Conservation (phyloP, 23 tunicate species). For the Phallusia fumigata region DNA sequence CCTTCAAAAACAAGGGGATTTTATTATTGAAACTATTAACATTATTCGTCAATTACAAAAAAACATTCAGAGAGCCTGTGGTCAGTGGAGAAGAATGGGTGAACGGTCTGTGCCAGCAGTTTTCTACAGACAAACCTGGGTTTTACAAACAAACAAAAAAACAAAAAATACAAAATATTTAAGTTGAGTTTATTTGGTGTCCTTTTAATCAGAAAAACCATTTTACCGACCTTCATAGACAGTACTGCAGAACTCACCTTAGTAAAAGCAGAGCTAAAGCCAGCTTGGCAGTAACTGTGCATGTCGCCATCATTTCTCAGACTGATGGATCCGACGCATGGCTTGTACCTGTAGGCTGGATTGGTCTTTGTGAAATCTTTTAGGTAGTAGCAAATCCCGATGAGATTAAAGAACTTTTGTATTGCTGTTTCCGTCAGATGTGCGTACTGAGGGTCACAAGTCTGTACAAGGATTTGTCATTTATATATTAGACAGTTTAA, state of each 20-base stretch:
- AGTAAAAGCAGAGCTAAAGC: conserved; percentile 69
- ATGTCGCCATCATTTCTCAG: conserved; percentile 36
- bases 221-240: too few species aligned
- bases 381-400: conserved; percentile 67
- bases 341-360: conserved; percentile 35
- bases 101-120: too few species aligned
- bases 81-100: too few species aligned
- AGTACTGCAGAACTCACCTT: conserved; percentile 28
- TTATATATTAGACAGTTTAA: too few species aligned
- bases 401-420: conserved; percentile 28
- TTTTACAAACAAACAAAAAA: neutral
- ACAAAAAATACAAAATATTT: neutral
- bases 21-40: too few species aligned
- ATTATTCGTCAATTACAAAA: too few species aligned
- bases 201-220: too few species aligned
- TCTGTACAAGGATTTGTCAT: conserved; percentile 40
- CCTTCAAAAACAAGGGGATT: conserved; percentile 31
- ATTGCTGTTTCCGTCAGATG: conserved; percentile 11
- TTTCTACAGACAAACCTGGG: neutral
- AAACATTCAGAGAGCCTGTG: too few species aligned
- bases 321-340: conserved; percentile 39
- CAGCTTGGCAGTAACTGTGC: conserved; percentile 69
- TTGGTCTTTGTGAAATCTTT: conserved; percentile 43
- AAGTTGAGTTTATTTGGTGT: too few species aligned
- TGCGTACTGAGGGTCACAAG: conserved; percentile 74